phyloP scores from a whole-genome alignment of 2,113 vertebrate genomes.

The Sphaerodactylus townsendi region DNA sequence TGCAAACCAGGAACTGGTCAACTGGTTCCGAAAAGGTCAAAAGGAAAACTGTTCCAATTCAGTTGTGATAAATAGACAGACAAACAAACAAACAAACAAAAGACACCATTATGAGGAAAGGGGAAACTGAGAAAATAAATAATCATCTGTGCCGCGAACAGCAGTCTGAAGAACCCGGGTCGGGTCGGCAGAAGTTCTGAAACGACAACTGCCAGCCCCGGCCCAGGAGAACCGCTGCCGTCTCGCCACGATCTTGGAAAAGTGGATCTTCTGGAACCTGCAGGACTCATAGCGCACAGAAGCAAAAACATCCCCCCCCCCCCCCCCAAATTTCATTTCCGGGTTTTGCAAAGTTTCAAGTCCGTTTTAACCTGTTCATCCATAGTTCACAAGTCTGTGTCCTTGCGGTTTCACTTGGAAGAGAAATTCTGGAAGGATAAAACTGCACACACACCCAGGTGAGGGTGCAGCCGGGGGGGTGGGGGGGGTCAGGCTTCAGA shows the following conservation, averaged over 20 bases:
- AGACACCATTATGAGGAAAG: neutral
- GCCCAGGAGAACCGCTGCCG: no score
- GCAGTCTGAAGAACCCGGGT: neutral
- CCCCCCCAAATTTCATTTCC: no score
- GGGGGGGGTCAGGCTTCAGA: neutral
- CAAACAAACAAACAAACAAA: neutral
- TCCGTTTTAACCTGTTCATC: neutral
- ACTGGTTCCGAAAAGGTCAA: neutral
- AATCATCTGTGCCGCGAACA: slow-evolving; percentile 6
- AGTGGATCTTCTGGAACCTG: no score
- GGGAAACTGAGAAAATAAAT: slow-evolving; percentile 35
- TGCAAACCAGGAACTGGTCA: neutral
- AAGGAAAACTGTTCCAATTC: neutral
- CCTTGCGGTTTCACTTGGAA: neutral
- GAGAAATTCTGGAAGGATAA: neutral
- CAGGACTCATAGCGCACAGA: neutral
- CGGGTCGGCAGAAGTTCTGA: neutral
- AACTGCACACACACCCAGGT: neutral
- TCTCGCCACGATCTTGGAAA: neutral
- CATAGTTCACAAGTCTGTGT: neutral
- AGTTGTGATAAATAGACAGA: slow-evolving; percentile 26
- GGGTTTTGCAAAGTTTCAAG: neutral
- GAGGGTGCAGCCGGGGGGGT: no score
- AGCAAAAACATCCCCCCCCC: neutral
- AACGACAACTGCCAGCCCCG: neutral